Evolutionary conservation across 2,797 vertebrate species (phyloP), one percentile per base, ranked within the genome.

Genomic region (Necrosyrtes monachus): DNA sequence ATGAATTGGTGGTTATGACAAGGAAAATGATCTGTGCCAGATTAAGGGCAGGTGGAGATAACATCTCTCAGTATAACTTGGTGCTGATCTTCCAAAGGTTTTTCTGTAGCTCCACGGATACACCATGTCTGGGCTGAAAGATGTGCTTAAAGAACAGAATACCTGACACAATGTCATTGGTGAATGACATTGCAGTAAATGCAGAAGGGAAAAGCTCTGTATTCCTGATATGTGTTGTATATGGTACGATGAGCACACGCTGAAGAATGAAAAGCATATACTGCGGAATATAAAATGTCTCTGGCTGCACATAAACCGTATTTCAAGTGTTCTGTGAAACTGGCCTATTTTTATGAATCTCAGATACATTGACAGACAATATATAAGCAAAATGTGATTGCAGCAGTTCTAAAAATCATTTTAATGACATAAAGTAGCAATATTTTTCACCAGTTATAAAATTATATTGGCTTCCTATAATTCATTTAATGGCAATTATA

Each of bases 401-500:
- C 84, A 87, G 81, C 81, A 83, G 45, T 83, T 92, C 70, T 93
- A 43, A 92, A 93, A 95, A 79, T 85, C 72, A 2, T 54, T 96
- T 89, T 88, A 92, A 93, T 93, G 92, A 77, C 75, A 57, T 80
- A 59, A 91, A 95, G 87, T 85, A 68, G 75, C 84, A 89, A 91
- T 96, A 96, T 96, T 96, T 97, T 93, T 84, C 60, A 65, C 64
- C 57, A 80, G 72, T 91, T 80, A 87, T 92, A 88, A 96, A 96
- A 77, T 85, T 77, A 80, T 91, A 91, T 92, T 69, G 81, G 68
- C 68, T 96, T 82, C 82, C 84, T 90, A 78, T 91, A 95, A 95
- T 94, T 96, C 68, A 93, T 96, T 94, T 94, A 95, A 80, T 91
- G 86, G 86, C 64, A 95, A 91, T 95, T 96, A 88, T 65, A n/a